These are phyloP conservation scores for Agelaius tricolor DNA, from an alignment of 2,113 vertebrate genomes.

Conservation along the genomic window DNA sequence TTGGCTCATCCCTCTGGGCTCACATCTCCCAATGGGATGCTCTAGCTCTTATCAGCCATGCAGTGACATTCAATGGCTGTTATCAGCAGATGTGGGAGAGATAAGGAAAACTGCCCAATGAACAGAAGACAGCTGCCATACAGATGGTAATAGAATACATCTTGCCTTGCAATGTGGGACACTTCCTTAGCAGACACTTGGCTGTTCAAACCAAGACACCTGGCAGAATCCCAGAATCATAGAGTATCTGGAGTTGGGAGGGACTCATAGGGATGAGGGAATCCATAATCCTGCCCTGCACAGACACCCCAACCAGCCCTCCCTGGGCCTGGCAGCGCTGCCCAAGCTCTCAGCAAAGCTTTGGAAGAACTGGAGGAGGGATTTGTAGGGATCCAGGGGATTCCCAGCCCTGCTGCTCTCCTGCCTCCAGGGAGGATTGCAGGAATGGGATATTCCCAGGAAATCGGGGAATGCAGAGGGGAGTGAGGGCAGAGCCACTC, in stretches of 20 bases:
- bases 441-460: neutral
- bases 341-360: neutral
- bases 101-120: too few relatives aligned
- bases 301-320: neutral
- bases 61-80: too few relatives aligned
- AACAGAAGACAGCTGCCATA: too few relatives aligned
- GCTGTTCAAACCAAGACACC: neutral
- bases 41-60: too few relatives aligned
- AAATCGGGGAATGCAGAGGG: neutral
- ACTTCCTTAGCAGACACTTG: neutral
- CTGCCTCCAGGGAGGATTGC: neutral
- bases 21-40: too few relatives aligned
- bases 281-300: neutral
- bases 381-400: neutral
- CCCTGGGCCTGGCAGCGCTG: accelerated
- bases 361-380: neutral
- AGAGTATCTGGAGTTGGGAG: neutral
- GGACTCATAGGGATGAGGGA: neutral
- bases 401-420: neutral
- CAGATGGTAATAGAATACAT: too few relatives aligned
- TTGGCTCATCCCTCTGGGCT: too few relatives aligned
- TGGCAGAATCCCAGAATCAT: accelerated
- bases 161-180: too few relatives aligned
- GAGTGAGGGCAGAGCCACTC: neutral
- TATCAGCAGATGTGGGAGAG: too few relatives aligned